Percentiles rank a stretch among this genome's conserved stretches.
phyloP scores from a whole-genome alignment of 2,888 invertebrate species.

The Yponomeuta plumbellus region DNA sequence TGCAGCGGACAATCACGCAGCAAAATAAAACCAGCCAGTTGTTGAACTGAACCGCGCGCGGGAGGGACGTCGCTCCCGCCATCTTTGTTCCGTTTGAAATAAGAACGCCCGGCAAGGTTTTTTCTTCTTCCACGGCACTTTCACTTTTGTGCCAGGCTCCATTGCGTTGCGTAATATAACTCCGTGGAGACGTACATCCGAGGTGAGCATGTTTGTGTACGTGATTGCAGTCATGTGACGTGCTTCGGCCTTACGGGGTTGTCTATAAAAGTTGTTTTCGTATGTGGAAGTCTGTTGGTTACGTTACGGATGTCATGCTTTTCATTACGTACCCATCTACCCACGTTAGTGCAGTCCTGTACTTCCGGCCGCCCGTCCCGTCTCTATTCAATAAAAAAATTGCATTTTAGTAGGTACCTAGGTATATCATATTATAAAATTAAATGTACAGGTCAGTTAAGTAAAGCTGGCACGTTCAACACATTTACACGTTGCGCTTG shows the following conservation, averaged over 20 bases:
- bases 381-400: no score
- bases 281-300: not conserved
- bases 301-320: not conserved
- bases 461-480: no score
- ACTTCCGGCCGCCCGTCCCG: no score
- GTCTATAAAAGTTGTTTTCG: not conserved
- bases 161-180: conserved; percentile 9
- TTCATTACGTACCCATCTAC: not conserved
- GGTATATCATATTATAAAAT: no score
- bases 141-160: conserved; percentile 4
- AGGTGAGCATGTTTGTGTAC: conserved; percentile 17
- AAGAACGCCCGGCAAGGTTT: not conserved
- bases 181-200: not conserved
- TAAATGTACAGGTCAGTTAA: no score
- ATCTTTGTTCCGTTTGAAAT: not conserved
- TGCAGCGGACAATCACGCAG: not conserved
- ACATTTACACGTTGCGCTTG: no score
- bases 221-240: conserved; percentile 10
- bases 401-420: no score
- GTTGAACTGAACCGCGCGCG: not conserved
- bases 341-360: no score
- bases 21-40: conserved; percentile 6
- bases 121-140: conserved; percentile 3
- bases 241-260: not conserved
- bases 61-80: not conserved